Evolutionary conservation across 2,113 vertebrate species (phyloP), one percentile per base, ranked within the genome.

Genomic region (Stigmatopora nigra): DNA sequence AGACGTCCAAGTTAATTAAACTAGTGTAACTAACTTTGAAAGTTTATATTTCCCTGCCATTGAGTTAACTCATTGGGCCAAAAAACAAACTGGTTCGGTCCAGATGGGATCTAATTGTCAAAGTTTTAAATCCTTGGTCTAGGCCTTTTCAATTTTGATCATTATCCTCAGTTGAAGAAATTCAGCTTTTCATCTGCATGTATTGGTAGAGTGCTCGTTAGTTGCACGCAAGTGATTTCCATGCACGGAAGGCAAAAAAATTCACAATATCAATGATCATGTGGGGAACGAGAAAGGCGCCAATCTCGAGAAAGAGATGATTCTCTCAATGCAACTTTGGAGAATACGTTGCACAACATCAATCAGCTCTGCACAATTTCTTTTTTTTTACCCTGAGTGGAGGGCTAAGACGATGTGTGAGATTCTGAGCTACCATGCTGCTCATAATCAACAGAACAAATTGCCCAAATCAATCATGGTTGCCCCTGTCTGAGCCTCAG

Each of bases 401-500:
- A 69, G 68, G 48, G 64, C 56, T 52, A 70, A 55, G 68, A 71
- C 73, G 69, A 68, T 16, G 36, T 15, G 65, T 9, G 41, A 72
- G 59, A 82, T 64, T 81, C 74, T 57, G 64, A 64, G 67, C 76
- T 81, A 87, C 71, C 80, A 80, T 70, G 78, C 78, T 36, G 79
- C 79, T 87, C 60, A 78, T 89, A 90, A 91, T 91, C 88, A 90
- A 84, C 79, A 72, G 80, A 89, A 87, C 88, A 90, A 90, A 91
- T 90, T 90, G 88, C 78, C 89, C 85, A 84, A 89, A 91, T 90
- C 89, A 91, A 89, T 91, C 89, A 91, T 60, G 79, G 82, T 78
- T 68, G 71, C 81, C 82, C 78, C 80, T 73, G 84, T 77, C 76
- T 71, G 78, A 77, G 82, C 75, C 78, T 73, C 58, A 64, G 46